A percentile compares a stretch with the other conserved stretches of the same genome.
Conservation (phyloP, 2,113 vertebrate species). For the Perognathus longimembris region DNA sequence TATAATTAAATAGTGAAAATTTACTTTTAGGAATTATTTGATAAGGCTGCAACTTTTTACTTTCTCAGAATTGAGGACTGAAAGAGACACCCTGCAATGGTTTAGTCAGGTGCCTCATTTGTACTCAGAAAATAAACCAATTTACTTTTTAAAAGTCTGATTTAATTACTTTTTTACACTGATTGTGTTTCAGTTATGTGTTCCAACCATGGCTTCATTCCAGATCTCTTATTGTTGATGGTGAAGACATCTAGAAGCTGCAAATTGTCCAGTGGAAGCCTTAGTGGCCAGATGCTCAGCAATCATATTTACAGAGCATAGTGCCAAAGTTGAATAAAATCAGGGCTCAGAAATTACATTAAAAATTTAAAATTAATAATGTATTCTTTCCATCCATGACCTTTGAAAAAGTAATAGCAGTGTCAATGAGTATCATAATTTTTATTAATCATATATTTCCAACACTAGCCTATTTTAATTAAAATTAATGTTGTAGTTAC, state of each 20-base stretch:
- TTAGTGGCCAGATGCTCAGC: neutral
- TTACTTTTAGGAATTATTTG: slow-evolving; percentile 41
- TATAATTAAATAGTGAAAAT: slow-evolving; percentile 1
- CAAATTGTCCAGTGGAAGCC: neutral
- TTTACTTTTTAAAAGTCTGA: neutral
- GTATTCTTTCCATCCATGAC: neutral
- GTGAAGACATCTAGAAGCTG: neutral
- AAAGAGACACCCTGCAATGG: neutral
- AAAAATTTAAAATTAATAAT: neutral
- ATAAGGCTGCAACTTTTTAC: neutral
- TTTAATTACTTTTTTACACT: neutral
- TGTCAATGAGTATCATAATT: neutral
- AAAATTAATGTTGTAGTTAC: neutral
- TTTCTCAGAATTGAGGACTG: neutral
- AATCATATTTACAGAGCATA: neutral
- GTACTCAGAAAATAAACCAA: slow-evolving; percentile 3
- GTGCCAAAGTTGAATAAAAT: neutral
- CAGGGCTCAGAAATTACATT: neutral
- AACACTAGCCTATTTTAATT: neutral
- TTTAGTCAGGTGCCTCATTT: neutral
- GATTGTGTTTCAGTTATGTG: neutral
- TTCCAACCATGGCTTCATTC: neutral
- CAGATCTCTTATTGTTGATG: neutral
- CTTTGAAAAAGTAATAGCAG: neutral
- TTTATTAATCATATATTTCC: neutral